Base-by-base conservation (phyloP, 30 jellyfish, hydroid and myxozoan species). In the Aurelia aurita complex sp. Pacific region DNA sequence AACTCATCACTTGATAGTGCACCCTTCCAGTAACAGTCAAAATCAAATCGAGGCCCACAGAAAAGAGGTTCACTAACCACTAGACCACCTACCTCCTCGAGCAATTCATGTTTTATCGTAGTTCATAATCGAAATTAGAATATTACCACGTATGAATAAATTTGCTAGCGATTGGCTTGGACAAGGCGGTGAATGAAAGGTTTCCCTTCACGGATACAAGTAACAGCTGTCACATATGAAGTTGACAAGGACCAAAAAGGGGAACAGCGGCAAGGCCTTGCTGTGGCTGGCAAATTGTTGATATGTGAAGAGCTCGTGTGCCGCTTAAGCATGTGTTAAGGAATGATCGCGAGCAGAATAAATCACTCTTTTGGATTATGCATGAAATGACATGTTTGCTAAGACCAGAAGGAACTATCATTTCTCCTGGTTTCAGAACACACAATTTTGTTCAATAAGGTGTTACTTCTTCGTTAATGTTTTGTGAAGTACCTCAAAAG, bases 371-470 rank as follows among this genome's bases (percentile, higher is more conserved):
- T 42, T 19, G 42, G 54, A 61, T 51, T 71, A 66, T 64, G 63
- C 89, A 52, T 79, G 36, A 18, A 19, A 57, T 79, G 89, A 79
- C 89, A 79, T 51, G 80, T 74, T 55, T 66, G 89, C 72, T 64
- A 79, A 79, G 67, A 79, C 89, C 72, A 57, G 90, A 75, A 81
- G 77, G 76, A 70, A 81, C 90, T 55, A 53, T 51, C 64, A 52
- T 81, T 67, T 81, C 79, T 68, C 77, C 77, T 81, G 83, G 83
- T 23, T 69, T 54, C 76, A 23, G 51, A 54, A 60, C 90, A 81
- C 12, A 9, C 13, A 46, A 46, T 46, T 46, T 7, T 46, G 14
- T 7, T 46, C 14, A 46, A 9, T 46, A 46, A 46, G 14, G 57
- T 46, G 57, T 46, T 46, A 46, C 14, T 46, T 46, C 57, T 7